phyloP scores from a whole-genome alignment of 1,140 invertebrate species.

The Ceratina calcarata region DNA sequence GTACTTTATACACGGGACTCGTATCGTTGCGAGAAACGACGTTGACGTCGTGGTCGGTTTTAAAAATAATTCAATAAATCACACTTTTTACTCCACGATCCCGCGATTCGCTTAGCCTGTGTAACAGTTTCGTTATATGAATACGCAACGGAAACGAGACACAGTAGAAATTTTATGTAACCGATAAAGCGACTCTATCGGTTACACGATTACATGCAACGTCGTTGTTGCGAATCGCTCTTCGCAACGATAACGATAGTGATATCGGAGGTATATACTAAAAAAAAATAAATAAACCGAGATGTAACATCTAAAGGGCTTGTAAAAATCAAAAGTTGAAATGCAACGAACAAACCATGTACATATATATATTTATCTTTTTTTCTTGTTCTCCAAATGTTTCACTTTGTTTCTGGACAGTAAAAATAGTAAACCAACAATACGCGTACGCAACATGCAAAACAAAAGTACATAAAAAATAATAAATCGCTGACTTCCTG shows the following conservation, averaged over 20 bases:
- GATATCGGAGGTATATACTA: background rate
- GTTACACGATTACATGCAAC: too few relatives aligned
- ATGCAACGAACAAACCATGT: slow-evolving; percentile 64
- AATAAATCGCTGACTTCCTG: slow-evolving; percentile 58
- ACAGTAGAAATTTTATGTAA: too few relatives aligned
- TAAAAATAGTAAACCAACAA: slow-evolving; percentile 79
- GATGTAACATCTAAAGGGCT: slow-evolving; percentile 10
- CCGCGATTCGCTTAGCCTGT: too few relatives aligned
- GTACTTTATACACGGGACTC: background rate
- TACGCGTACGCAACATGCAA: slow-evolving; percentile 78
- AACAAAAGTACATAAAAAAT: slow-evolving; percentile 74
- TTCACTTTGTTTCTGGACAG: slow-evolving; percentile 58
- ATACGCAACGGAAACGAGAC: too few relatives aligned
- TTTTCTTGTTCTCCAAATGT: slow-evolving; percentile 64
- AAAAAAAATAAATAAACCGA: background rate
- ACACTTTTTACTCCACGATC: too few relatives aligned
- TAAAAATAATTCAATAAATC: too few relatives aligned
- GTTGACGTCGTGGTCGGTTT: background rate
- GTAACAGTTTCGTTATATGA: too few relatives aligned
- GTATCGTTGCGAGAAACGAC: slow-evolving; percentile 28
- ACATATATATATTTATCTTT: slow-evolving; percentile 64
- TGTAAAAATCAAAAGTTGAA: slow-evolving; percentile 34
- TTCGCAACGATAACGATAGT: slow-evolving; percentile 8
- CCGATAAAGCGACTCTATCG: too few relatives aligned
- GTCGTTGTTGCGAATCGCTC: background rate